Percentiles rank a stretch among this genome's conserved stretches.
These are phyloP conservation scores for Jacana jacana DNA, from an alignment of 2,113 vertebrate genomes.

Conservation along the genomic window DNA sequence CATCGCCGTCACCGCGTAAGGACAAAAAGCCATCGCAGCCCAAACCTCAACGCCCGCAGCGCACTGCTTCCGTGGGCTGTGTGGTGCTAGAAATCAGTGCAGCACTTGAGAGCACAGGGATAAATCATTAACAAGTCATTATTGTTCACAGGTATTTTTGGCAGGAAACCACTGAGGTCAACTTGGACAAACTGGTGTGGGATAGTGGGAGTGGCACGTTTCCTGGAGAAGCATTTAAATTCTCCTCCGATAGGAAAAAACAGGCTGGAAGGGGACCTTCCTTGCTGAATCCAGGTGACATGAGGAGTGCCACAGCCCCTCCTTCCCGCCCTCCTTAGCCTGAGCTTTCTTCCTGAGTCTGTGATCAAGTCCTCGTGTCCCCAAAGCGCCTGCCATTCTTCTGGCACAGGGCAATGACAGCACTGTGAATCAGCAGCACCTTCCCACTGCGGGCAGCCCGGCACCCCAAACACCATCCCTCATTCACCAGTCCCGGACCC, in stretches of 20 bases:
- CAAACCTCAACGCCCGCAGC: not conserved
- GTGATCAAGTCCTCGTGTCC: not conserved
- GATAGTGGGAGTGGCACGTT: not conserved
- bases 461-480: not conserved
- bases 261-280: not conserved
- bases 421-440: not conserved
- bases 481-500: not conserved
- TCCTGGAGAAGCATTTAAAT: not conserved
- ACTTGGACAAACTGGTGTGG: slow-evolving; percentile 12
- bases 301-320: not conserved
- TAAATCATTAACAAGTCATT: slow-evolving; percentile 69
- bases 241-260: not conserved
- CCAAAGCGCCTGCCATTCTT: not conserved
- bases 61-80: not conserved
- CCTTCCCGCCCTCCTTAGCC: not conserved
- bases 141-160: slow-evolving; percentile 63
- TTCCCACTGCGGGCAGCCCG: not conserved
- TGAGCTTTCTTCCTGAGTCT: not conserved
- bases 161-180: slow-evolving; percentile 56
- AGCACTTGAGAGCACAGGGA: slow-evolving; percentile 32
- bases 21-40: slow-evolving; percentile 12
- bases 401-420: not conserved
- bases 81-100: not conserved
- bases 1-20: not conserved
- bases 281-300: not conserved